Evolutionary conservation across 2,113 vertebrate species (phyloP).

Genomic region (Cacatua alba): DNA sequence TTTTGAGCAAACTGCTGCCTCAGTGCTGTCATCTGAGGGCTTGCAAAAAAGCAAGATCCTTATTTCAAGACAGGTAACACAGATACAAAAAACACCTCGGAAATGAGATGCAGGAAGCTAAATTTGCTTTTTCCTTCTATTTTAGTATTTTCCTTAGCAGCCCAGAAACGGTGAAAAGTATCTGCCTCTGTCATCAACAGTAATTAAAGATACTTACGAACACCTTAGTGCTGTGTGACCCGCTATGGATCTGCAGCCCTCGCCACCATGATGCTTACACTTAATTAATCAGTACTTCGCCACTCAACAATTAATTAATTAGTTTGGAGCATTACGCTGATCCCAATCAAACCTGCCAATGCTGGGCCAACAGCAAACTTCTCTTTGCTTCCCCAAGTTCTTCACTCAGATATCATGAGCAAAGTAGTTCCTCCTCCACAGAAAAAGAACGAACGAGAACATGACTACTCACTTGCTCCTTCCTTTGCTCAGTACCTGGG

Average conservation of each 20-base stretch:
- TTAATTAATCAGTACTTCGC: neutral
- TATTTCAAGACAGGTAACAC: neutral
- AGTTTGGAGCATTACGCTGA: neutral
- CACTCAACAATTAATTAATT: fast-evolving
- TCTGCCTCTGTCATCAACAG: fast-evolving
- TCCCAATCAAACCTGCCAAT: neutral
- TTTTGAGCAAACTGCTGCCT: neutral
- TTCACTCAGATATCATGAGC: fast-evolving
- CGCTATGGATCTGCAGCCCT: neutral
- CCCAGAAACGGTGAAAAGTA: neutral
- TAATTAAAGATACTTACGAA: neutral
- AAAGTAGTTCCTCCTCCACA: neutral
- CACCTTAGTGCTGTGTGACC: neutral
- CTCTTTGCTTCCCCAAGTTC: neutral
- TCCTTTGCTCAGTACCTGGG: neutral
- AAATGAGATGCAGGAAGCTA: neutral
- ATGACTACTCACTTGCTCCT: fast-evolving
- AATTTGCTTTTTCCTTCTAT: neutral
- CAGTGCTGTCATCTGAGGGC: neutral
- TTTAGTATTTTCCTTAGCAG: neutral
- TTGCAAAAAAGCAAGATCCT: neutral
- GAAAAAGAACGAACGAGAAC: neutral
- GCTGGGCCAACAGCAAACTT: neutral
- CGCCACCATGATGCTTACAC: fast-evolving
- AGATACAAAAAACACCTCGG: neutral